Evolutionary conservation across 2,888 invertebrate genomes (phyloP).

Genomic region (Phragmatobia fuliginosa): DNA sequence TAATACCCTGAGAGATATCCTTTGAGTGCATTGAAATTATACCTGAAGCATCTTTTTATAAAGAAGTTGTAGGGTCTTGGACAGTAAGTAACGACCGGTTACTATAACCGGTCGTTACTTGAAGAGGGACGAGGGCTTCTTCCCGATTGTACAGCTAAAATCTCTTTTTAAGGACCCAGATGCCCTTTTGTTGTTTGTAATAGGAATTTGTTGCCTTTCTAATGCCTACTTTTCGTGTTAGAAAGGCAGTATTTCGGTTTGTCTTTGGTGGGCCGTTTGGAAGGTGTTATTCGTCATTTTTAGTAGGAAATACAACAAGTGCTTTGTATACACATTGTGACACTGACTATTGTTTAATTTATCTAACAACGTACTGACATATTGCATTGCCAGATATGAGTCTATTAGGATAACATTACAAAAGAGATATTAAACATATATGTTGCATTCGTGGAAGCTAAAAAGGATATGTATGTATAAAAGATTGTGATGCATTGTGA

Average conservation of each 20-base stretch:
- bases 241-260: neutral
- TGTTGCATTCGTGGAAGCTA: neutral
- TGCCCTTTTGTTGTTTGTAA: neutral
- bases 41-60: neutral
- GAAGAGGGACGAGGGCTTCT: too few species aligned
- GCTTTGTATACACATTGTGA: neutral
- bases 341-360: slow-evolving; percentile 26
- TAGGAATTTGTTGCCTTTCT: neutral
- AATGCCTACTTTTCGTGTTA: neutral
- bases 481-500: too few species aligned
- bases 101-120: too few species aligned
- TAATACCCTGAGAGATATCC: too few species aligned
- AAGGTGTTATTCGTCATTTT: neutral
- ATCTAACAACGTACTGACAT: slow-evolving; percentile 30
- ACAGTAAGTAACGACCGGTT: too few species aligned
- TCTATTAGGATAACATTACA: neutral
- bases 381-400: slow-evolving; percentile 7
- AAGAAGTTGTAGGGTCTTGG: neutral
- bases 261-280: neutral
- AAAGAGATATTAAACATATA: neutral
- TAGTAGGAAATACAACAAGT: neutral
- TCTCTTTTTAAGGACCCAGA: neutral
- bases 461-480: neutral
- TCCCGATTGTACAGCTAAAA: neutral
- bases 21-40: too few species aligned